These are phyloP conservation scores for Oikopleura vanhoeffeni DNA, from an alignment of 23 tunicate genomes.

Conservation along the genomic window DNA sequence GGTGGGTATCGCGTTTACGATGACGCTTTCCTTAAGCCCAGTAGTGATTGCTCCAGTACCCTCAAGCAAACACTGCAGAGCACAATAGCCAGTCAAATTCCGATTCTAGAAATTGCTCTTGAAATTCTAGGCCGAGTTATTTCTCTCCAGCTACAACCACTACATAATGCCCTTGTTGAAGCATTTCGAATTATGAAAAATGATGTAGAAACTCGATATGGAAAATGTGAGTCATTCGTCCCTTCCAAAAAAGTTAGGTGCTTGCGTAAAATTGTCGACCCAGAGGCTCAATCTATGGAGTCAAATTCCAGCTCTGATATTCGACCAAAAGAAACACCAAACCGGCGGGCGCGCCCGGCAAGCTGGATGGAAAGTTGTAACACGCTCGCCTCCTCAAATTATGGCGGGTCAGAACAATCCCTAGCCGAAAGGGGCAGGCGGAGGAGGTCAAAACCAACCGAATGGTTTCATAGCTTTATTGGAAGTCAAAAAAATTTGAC, in stretches of 20 bases:
- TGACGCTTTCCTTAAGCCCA: neutral
- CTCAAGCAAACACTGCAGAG: neutral
- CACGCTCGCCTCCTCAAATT: neutral
- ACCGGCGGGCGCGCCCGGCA: neutral
- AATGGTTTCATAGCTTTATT: neutral
- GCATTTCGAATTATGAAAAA: neutral
- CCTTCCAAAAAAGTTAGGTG: neutral
- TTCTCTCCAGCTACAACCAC: neutral
- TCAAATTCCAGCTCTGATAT: neutral
- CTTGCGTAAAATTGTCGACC: neutral
- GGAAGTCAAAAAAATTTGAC: neutral
- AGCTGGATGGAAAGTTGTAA: constrained; percentile 9
- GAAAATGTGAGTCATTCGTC: neutral
- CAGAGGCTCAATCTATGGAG: neutral
- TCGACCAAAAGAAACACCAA: neutral
- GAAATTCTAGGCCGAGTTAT: neutral
- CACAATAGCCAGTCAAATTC: neutral
- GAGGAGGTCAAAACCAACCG: neutral
- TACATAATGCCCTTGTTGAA: neutral
- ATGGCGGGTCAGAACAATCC: constrained; percentile 15
- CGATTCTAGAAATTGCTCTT: neutral
- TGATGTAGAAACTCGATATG: neutral
- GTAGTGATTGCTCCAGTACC: neutral
- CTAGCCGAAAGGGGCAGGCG: constrained; percentile 5
- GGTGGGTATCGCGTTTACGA: neutral